Percentiles rank a stretch among this genome's conserved stretches.
Evolutionary conservation across 2,888 invertebrate species (phyloP).

Genomic region (Oscheius myriophilus): DNA sequence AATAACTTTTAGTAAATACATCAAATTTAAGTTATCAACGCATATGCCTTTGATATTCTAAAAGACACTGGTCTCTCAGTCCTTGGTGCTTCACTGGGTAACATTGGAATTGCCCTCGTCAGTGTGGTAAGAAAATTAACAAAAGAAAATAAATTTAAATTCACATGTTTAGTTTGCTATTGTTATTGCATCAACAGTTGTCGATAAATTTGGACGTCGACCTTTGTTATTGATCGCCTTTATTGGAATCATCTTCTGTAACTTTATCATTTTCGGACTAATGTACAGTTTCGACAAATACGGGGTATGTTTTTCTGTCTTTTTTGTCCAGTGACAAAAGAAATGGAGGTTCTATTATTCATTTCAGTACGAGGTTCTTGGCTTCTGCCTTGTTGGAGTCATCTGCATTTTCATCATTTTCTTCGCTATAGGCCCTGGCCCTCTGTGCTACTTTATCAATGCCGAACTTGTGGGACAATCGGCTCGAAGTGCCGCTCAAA

Average conservation of each 20-base stretch:
- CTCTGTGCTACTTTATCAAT: constrained; percentile 62
- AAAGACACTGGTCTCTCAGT: constrained; percentile 51
- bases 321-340: not conserved
- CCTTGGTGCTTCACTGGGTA: constrained; percentile 57
- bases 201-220: constrained; percentile 63
- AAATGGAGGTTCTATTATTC: not conserved
- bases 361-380: constrained; percentile 51
- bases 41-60: constrained; percentile 64
- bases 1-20: not conserved
- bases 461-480: constrained; percentile 61
- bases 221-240: constrained; percentile 53
- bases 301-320: constrained; percentile 30
- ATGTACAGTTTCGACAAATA: constrained; percentile 52
- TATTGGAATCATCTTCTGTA: constrained; percentile 45
- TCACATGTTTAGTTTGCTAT: constrained; percentile 44
- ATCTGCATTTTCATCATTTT: constrained; percentile 60
- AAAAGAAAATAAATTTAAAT: not conserved
- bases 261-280: constrained; percentile 44
- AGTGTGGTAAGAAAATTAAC: constrained; percentile 45
- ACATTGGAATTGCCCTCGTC: constrained; percentile 56
- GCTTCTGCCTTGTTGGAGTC: constrained; percentile 51
- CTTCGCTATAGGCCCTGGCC: constrained; percentile 64
- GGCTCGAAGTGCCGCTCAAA: constrained; percentile 61
- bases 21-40: constrained; percentile 55
- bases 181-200: constrained; percentile 49